Base-by-base conservation (phyloP, 2,888 invertebrate species). In the Leptodirus hochenwartii region DNA sequence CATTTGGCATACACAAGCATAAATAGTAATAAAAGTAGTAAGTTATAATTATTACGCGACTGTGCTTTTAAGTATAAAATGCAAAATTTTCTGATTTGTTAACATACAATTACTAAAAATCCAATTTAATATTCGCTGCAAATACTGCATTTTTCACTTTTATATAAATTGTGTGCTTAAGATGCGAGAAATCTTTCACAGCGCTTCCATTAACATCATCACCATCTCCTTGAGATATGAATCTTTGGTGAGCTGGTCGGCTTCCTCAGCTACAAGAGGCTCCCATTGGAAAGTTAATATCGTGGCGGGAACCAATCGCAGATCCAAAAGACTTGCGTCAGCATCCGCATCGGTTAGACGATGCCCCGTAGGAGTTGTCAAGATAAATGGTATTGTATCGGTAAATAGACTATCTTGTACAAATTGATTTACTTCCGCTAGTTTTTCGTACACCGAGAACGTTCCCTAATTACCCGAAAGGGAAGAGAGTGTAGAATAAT, bases 361-460 rank as follows among this genome's bases (percentile, higher is more conserved):
- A 34, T 69, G 65, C 0, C 80, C 77, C 3, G 70, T 69, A 0
- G 76, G 69, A 0, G 68, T 62, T 32, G 63, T 62, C n/a, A 88
- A 58, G 4, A 61, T 45, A 53, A 85, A 88, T 43, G 66, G 62
- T 20, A 20, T 8, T 8, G 8, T n/a, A 20, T 8, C 20, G 35
- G 69, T 66, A 37, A 69, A 65, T 17, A 91, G 53, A 49, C 77
- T 73, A 37, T 85, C 82, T 46, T 66, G 64, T 1, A 90, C 73
- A 52, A 85, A 90, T 34, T 77, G 73, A 38, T 71, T 59, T n/a
- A 90, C 63, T 37, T 73, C 70, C 1, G 56, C 51, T 39, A 79
- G 65, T 38, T 73, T 77, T 49, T 90, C 90, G 47, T 75, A 72
- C 0, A 87, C 78, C 27, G 74, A 73, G 53, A 91, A 91, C 3